Base-by-base conservation (phyloP, 2,113 vertebrate species). In the Leptosomus discolor region DNA sequence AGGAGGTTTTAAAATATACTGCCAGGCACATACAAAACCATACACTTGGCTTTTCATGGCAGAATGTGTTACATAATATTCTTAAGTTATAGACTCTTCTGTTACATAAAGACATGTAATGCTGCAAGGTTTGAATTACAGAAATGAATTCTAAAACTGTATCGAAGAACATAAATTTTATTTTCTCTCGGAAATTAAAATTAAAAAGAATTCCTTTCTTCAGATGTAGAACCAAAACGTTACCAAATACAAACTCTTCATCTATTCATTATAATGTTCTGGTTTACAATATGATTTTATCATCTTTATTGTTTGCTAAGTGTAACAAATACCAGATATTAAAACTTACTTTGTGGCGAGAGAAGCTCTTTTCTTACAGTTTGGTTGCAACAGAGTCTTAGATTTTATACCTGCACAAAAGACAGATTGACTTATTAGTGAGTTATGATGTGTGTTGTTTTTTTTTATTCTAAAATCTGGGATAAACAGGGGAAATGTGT, bases 361-460 rank as follows among this genome's bases (percentile, higher is more conserved):
- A 85, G 97, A 96, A 69, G 97, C 89, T 79, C 96, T 89, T 78
- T 97, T 98, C 86, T 97, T 98, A 76, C 97, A 97, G 81, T 98
- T 98, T 94, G 98, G 87, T 48, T 98, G 97, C 78, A 97, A 92
- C 67, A 98, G 84, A n/a, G 97, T 97, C 97, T 94, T 98, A n/a
- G 97, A 98, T 95, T 98, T 98, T 27, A 98, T 88, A 91, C 98
- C 99, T 99, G 97, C 39, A 95, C 58, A 46, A 91, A 91, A 83
- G 20, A 64, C 13, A 92, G 23, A 45, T 5, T 46, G 74, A 71
- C 9, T 70, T 39, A 5, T 77, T 78, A 79, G 18, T 51, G 26
- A 39, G 19, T 30, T 82, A 78, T 20, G 27, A 53, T 5, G 11
- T 15, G 13, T 2, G 2, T 16, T 63, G 26, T 78, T 61, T 91